Evolutionary conservation across 2,113 vertebrate genomes (phyloP), one percentile per base, ranked within the genome.

Genomic region (Sus scrofa): DNA sequence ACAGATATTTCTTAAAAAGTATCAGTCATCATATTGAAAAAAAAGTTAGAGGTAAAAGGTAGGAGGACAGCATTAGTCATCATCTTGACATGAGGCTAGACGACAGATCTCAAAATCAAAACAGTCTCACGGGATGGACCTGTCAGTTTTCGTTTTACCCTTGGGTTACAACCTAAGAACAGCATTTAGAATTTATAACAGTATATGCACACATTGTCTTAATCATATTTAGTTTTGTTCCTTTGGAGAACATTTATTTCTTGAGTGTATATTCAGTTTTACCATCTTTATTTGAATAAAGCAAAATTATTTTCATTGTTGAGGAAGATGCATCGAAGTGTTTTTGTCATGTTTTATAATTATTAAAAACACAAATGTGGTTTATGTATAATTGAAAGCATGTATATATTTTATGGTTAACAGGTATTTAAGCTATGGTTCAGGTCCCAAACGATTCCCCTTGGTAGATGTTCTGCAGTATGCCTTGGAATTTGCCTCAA

Each of bases 381-480:
- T 94, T 60, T 89, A 74, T 63, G 44, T 88, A 39, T 19, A 94
- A 50, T 68, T 94, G 79, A 94, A 97, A 94, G 34, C 39, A 7
- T 92, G 79, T 18, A 30, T 87, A 20, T 68, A 63, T 98, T 98
- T 97, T 98, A 65, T 97, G 96, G 95, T 98, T 98, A 96, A 97
- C 98, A 99, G 99, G 98, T 99, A 99, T 98, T 98, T 99, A 98
- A 99, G 99, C 98, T 99, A 99, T 95, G 99, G 99, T 95, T 99
- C 99, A 0, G 99, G 99, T 98, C 99, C 99, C 97, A 99, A 99
- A 99, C 99, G 99, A 97, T 99, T 99, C 98, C 99, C 99, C 94
- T 98, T 99, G 98, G 99, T 99, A 96, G 99, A 99, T 98, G 99
- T 99, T 98, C 99, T 99, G 75, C 99, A 99, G 98, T 99, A 99